phyloP scores from a whole-genome alignment of 2,113 vertebrate species.

The Podiceps cristatus region DNA sequence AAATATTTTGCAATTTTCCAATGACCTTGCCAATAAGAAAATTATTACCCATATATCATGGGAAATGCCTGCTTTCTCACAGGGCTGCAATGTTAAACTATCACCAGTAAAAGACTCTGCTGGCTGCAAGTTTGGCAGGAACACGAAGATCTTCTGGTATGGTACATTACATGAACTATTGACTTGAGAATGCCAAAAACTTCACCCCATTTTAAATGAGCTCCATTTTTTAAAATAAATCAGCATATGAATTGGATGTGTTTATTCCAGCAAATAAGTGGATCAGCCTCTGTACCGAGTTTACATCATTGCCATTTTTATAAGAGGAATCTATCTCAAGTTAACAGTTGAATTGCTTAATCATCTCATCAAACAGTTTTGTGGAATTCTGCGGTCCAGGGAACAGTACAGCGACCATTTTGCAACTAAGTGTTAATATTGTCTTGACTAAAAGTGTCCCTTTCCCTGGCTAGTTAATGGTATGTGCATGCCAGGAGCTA shows the following conservation, averaged over 20 bases:
- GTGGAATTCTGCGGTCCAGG: background rate
- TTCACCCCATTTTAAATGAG: conserved; percentile 59
- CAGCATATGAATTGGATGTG: background rate
- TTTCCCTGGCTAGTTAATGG: conserved; percentile 32
- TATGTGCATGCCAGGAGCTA: conserved; percentile 37
- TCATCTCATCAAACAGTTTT: background rate
- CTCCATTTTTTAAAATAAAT: conserved; percentile 40
- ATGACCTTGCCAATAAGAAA: conserved; percentile 62
- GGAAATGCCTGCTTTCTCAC: conserved; percentile 72
- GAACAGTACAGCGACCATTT: background rate
- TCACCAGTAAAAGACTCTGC: conserved; percentile 59
- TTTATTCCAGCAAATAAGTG: conserved; percentile 33
- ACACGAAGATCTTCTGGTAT: conserved; percentile 57
- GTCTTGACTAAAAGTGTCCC: conserved; percentile 42
- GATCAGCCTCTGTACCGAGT: background rate
- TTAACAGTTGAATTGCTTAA: conserved; percentile 32
- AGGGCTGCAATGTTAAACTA: conserved; percentile 60
- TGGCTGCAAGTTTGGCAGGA: conserved; percentile 66
- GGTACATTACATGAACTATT: conserved; percentile 50
- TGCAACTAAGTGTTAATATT: conserved; percentile 29
- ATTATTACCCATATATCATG: conserved; percentile 66
- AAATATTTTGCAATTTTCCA: conserved; percentile 75
- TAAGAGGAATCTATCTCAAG: background rate
- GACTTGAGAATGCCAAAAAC: conserved; percentile 52
- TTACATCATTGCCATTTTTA: conserved; percentile 21